Conservation (phyloP, 2,797 vertebrate species). For the Nannoperca australis region DNA sequence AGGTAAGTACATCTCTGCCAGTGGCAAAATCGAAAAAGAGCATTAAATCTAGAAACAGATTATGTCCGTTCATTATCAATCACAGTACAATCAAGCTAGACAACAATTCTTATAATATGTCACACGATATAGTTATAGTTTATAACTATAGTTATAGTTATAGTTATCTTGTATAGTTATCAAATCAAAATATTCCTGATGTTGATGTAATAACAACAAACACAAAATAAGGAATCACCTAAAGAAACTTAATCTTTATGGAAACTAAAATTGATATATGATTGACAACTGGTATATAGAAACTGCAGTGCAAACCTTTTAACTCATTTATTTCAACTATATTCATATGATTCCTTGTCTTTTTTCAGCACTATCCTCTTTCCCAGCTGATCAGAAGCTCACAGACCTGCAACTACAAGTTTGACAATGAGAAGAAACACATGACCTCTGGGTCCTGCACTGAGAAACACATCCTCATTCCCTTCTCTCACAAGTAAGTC, state of each 20-base stretch:
- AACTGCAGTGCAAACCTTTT: neutral
- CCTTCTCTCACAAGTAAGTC: conserved; percentile 91
- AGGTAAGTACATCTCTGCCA: too few relatives aligned
- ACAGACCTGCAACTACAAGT: conserved; percentile 92
- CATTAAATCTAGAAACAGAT: too few relatives aligned
- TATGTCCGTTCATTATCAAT: too few relatives aligned
- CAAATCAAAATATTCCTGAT: neutral
- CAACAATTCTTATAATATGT: too few relatives aligned
- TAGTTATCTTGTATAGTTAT: neutral
- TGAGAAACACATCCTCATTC: conserved; percentile 93
- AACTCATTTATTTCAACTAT: neutral
- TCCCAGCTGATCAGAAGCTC: conserved; percentile 90
- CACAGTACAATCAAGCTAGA: too few relatives aligned
- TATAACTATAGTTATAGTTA: too few relatives aligned
- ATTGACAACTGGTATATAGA: neutral
- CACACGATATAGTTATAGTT: too few relatives aligned
- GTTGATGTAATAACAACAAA: neutral
- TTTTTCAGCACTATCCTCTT: conserved; percentile 86
- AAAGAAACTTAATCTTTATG: neutral
- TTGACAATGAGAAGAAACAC: conserved; percentile 90
- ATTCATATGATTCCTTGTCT: conserved; percentile 8
- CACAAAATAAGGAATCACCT: neutral
- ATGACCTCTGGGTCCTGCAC: conserved; percentile 89
- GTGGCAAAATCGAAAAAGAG: too few relatives aligned
- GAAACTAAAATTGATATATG: neutral